Percentiles rank a stretch among this genome's conserved stretches.
phyloP scores from a whole-genome alignment of 1,140 invertebrate genomes.

The Linepithema humile region DNA sequence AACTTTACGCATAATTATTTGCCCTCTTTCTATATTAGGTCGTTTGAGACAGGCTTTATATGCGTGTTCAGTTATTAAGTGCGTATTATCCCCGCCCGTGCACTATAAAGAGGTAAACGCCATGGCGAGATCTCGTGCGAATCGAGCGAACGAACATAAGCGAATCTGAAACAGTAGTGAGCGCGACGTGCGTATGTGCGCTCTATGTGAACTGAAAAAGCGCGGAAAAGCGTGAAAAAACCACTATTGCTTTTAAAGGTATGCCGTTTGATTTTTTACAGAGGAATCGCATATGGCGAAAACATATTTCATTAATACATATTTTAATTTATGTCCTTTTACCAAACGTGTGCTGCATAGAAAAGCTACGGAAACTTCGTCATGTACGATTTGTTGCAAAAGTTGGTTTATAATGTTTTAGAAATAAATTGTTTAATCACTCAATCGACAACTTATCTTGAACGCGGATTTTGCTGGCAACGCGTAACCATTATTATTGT shows the following conservation, averaged over 20 bases:
- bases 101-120: conserved; percentile 74
- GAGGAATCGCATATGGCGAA: too few species aligned
- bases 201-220: conserved; percentile 39
- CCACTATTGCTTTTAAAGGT: conserved; percentile 8
- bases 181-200: conserved; percentile 70
- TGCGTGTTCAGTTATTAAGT: conserved; percentile 6
- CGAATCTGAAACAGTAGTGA: conserved; percentile 75
- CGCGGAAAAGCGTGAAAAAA: conserved; percentile 47
- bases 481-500: neutral
- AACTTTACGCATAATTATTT: neutral
- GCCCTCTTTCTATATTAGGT: neutral
- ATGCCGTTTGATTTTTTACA: neutral
- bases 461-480: neutral
- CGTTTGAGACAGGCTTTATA: conserved; percentile 13
- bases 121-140: conserved; percentile 73
- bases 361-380: too few species aligned
- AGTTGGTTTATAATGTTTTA: neutral
- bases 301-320: neutral
- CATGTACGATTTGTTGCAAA: too few species aligned
- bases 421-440: neutral
- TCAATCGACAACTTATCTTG: neutral
- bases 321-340: neutral
- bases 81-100: conserved; percentile 73
- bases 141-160: conserved; percentile 47
- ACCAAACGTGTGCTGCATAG: too few species aligned